Conservation (phyloP, 2,113 vertebrate genomes). For the Ciconia maguari region DNA sequence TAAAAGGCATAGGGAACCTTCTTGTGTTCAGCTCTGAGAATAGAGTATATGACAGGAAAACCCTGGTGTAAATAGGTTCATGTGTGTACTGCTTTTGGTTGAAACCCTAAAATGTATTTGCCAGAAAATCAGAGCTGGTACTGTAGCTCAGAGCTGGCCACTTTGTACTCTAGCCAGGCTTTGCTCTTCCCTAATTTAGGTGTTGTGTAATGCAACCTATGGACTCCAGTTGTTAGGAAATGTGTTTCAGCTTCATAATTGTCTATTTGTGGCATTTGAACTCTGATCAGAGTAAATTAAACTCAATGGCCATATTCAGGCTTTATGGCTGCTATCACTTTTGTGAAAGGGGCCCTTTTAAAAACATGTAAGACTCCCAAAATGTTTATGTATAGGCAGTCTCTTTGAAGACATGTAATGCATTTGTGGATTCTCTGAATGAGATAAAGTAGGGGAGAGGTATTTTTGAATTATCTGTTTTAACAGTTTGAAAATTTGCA, state of each 20-base stretch:
- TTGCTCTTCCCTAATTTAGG: background rate
- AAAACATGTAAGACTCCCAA: background rate
- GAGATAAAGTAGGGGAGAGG: background rate
- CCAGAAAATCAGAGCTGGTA: background rate
- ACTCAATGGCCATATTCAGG: background rate
- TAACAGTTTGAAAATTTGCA: background rate
- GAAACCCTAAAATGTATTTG: background rate
- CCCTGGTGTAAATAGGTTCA: background rate
- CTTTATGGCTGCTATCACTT: background rate
- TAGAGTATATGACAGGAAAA: background rate
- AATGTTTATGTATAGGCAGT: background rate
- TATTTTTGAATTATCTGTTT: background rate
- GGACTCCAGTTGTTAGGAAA: background rate
- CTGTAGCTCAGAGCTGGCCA: background rate
- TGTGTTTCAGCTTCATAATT: background rate
- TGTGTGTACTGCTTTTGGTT: accelerated
- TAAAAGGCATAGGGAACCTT: background rate
- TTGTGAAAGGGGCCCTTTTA: background rate
- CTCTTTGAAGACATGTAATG: background rate
- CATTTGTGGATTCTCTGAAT: background rate
- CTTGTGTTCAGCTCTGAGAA: background rate
- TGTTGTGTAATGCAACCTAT: background rate
- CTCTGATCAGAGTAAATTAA: background rate
- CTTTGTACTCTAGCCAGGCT: background rate
- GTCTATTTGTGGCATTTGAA: background rate